Base-by-base conservation (phyloP, 2,888 invertebrate species). In the Trichopoda pennipes region DNA sequence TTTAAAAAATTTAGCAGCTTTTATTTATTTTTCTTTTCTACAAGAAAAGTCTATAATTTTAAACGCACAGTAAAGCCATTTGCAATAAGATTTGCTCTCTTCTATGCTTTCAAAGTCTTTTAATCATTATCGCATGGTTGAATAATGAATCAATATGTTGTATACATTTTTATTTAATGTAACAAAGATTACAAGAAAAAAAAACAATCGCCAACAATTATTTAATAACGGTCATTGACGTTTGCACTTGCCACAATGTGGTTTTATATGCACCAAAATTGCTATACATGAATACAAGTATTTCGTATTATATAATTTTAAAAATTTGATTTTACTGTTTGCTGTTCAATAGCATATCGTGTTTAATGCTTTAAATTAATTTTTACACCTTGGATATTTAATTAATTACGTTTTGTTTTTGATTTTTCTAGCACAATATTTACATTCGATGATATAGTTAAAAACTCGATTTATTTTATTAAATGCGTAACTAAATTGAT, bases 211-310 rank as follows among this genome's bases (percentile, higher is more conserved):
- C 16, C 44, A 44, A 58, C n/a, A 68, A 23, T 73, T 17, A 55
- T 51, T 14, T 21, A 49, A 63, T 68, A 63, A 53, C 73, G 83
- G 76, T 60, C 80, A 77, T 51, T 80, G 77, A 60, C 83, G 23
- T 74, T 83, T 83, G 63, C 72, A 83, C 80, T 76, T 83, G 82
- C 80, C 49, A 44, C 64, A 44, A 19, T 16, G 10, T 66, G 44
- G 56, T 58, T 44, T 78, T 42, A 51, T 32, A 28, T 42, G 21
- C 23, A 74, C 44, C 28, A 14, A 19, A 44, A 69, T 55, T 19
- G 23, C n/a, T 21, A n/a, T 23, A 17, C 21, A 10, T 61, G 17
- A 19, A 28, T 61, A 44, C 14, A 16, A 38, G 9, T 32, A 23
- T 53, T n/a, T 66, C 21, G 32, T 38, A 8, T 28, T 28, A 6